Percentiles rank a stretch among this genome's conserved stretches.
Conservation (phyloP, 1,140 invertebrate species). For the Parasteatoda tepidariorum region DNA sequence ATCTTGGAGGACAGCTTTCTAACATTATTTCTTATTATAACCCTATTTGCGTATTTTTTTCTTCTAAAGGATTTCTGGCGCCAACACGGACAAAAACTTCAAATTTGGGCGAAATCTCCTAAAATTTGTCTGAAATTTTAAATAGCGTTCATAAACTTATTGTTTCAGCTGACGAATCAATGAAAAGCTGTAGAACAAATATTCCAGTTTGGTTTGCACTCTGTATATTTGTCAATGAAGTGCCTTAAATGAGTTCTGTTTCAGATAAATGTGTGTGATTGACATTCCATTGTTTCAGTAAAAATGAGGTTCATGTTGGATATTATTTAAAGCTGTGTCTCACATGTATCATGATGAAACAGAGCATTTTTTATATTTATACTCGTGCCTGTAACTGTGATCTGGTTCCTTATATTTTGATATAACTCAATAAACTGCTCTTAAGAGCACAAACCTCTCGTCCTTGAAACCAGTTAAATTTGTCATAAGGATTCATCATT, state of each 20-base stretch:
- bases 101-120: background rate
- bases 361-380: background rate
- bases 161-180: background rate
- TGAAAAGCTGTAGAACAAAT: background rate
- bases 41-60: background rate
- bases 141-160: background rate
- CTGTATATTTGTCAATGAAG: background rate
- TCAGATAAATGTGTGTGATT: background rate
- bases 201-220: background rate
- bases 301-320: background rate
- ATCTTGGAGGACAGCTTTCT: background rate
- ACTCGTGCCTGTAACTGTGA: background rate
- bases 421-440: background rate
- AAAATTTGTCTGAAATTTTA: background rate
- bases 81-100: background rate
- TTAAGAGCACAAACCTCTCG: background rate
- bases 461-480: too few relatives aligned
- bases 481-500: too few relatives aligned
- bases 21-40: background rate
- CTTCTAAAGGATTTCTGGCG: background rate
- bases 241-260: background rate
- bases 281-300: background rate
- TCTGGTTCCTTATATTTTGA: background rate
- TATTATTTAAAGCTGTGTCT: background rate
- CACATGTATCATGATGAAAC: background rate